Percentiles rank a stretch among this genome's conserved stretches.
Evolutionary conservation across 92 coral and sea anemone genomes (phyloP).

Genomic region (Siderastrea siderea): DNA sequence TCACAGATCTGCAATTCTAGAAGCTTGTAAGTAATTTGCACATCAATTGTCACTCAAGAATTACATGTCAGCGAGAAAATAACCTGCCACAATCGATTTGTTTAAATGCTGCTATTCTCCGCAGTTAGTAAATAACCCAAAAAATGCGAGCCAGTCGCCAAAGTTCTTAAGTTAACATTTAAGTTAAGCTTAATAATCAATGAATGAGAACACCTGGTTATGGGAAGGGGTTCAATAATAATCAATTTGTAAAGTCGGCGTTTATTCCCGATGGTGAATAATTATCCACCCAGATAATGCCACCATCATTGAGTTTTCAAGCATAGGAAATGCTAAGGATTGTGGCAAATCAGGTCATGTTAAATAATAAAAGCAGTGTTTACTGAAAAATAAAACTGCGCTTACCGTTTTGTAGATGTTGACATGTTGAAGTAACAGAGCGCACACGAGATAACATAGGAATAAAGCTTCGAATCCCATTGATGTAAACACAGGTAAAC

Average conservation of each 20-base stretch:
- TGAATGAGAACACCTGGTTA: conserved; percentile 16
- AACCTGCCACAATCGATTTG: neutral
- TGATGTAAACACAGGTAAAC: conserved; percentile 82
- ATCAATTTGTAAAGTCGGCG: conserved; percentile 14
- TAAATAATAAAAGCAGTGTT: neutral
- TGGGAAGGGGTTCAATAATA: neutral
- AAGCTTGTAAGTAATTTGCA: neutral
- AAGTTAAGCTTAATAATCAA: neutral
- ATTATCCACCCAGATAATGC: neutral
- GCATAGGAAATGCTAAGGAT: neutral
- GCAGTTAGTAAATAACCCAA: neutral
- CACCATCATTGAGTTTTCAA: neutral
- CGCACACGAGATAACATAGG: conserved; percentile 81
- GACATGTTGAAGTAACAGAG: conserved; percentile 87
- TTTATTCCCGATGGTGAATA: neutral
- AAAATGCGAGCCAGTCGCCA: neutral
- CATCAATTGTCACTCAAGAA: neutral
- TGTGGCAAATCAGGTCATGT: neutral
- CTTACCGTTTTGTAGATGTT: conserved; percentile 97
- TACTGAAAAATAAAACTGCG: neutral
- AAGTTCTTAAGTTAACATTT: conserved; percentile 3
- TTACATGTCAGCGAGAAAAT: neutral
- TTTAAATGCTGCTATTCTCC: neutral
- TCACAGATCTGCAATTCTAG: neutral
- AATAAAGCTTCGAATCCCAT: conserved; percentile 93